Evolutionary conservation across 2,888 invertebrate genomes (phyloP).

Genomic region (Thymelicus acteon): DNA sequence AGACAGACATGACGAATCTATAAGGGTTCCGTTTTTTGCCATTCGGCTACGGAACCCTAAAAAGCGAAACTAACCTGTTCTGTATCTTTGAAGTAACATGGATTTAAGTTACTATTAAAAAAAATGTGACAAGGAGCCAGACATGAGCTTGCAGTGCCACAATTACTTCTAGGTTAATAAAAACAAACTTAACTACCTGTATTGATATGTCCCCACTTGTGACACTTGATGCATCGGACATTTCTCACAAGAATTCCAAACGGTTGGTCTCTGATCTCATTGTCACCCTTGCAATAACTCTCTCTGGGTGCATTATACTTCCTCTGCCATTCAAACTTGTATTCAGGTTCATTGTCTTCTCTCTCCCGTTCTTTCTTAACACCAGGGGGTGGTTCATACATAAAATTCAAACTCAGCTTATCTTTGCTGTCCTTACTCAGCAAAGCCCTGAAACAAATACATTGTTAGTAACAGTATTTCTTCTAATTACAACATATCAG

Average conservation of each 20-base stretch:
- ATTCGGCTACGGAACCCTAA: too few relatives aligned
- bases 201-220: constrained; percentile 99
- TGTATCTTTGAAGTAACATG: too few relatives aligned
- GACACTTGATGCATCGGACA: constrained; percentile 99
- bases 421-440: constrained; percentile 99
- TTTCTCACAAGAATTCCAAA: constrained; percentile 99
- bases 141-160: too few relatives aligned
- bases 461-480: not conserved
- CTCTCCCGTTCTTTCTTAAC: constrained; percentile 96
- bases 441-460: constrained; percentile 89
- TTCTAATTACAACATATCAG: too few relatives aligned
- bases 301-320: constrained; percentile 99
- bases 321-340: constrained; percentile 99
- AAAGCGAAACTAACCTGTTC: too few relatives aligned
- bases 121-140: too few relatives aligned
- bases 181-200: constrained; percentile 84
- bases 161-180: not conserved
- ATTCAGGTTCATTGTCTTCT: constrained; percentile 97
- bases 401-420: constrained; percentile 98
- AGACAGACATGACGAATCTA: too few relatives aligned
- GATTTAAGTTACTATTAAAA: too few relatives aligned
- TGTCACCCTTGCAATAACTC: constrained; percentile 98
- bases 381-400: constrained; percentile 99
- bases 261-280: constrained; percentile 98
- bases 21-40: too few relatives aligned